phyloP scores from a whole-genome alignment of 2,888 invertebrate species.

The Achlya flavicornis region DNA sequence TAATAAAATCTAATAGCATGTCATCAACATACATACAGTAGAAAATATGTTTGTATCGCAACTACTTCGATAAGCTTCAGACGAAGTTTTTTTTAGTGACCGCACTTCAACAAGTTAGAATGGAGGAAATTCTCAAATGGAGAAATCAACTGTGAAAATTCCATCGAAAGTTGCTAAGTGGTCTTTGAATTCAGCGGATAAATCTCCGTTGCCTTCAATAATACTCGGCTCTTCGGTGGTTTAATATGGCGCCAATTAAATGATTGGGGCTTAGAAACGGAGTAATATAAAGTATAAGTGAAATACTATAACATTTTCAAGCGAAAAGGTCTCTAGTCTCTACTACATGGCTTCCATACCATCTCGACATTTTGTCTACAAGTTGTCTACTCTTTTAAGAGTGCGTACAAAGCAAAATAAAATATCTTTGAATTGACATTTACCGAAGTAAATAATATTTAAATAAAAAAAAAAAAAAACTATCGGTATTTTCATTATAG shows the following conservation, averaged over 20 bases:
- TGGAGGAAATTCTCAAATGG: constrained; percentile 7
- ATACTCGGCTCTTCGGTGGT: constrained; percentile 1
- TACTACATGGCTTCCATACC: too few species aligned
- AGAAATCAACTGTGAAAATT: constrained; percentile 14
- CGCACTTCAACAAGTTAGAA: constrained; percentile 11
- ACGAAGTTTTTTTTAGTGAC: constrained; percentile 12
- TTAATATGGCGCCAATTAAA: neutral
- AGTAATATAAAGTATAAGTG: neutral
- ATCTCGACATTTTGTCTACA: too few species aligned
- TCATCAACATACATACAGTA: constrained; percentile 6
- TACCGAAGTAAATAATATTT: too few species aligned
- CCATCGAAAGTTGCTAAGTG: constrained; percentile 14
- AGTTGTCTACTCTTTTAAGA: too few species aligned
- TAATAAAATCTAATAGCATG: neutral
- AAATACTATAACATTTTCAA: neutral
- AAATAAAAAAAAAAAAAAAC: too few species aligned
- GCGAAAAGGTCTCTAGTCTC: too few species aligned
- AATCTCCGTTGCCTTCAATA: neutral
- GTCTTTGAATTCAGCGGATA: constrained; percentile 11
- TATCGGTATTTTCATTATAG: too few species aligned
- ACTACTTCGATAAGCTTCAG: constrained; percentile 6
- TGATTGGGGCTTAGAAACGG: neutral
- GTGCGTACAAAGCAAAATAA: too few species aligned
- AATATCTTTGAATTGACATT: too few species aligned
- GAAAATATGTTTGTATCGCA: constrained; percentile 8